phyloP scores from a whole-genome alignment of 1,140 invertebrate genomes.

The Metaphire vulgaris region DNA sequence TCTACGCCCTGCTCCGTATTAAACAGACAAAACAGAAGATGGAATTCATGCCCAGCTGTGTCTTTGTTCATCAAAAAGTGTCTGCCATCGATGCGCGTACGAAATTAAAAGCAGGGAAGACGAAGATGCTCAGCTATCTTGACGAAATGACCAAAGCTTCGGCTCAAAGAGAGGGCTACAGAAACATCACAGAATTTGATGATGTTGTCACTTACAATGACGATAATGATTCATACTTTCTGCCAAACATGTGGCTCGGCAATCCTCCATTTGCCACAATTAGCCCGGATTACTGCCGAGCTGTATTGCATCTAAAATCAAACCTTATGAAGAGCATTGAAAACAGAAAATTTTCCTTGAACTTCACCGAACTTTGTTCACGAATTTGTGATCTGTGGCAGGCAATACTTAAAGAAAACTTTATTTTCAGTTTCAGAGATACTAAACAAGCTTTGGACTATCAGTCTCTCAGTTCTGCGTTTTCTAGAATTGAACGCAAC shows the following conservation, averaged over 20 bases:
- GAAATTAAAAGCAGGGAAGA: not conserved
- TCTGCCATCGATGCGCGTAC: not conserved
- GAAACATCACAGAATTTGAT: constrained; percentile 1
- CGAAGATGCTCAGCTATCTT: not conserved
- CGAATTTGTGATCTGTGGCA: constrained; percentile 12
- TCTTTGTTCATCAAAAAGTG: constrained; percentile 19
- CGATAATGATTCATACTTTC: not conserved
- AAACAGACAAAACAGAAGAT: not conserved
- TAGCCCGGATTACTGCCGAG: not conserved
- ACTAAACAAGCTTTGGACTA: no score
- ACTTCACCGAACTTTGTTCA: not conserved
- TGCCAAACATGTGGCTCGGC: constrained; percentile 12
- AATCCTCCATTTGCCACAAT: constrained; percentile 4
- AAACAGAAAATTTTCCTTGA: not conserved
- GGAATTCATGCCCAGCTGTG: not conserved
- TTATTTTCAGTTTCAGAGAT: constrained; percentile 7
- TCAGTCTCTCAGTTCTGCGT: no score
- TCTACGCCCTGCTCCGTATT: not conserved
- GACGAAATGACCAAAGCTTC: constrained; percentile 5
- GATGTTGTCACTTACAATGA: constrained; percentile 9
- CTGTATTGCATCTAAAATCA: not conserved
- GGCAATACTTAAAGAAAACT: constrained; percentile 3
- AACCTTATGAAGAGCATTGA: not conserved
- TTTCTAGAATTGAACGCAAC: no score
- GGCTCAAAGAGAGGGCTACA: not conserved